Percentiles rank a stretch among this genome's conserved stretches.
These are phyloP conservation scores for Philopotamus ludificatus DNA, from an alignment of 1,140 invertebrate genomes.

Conservation along the genomic window DNA sequence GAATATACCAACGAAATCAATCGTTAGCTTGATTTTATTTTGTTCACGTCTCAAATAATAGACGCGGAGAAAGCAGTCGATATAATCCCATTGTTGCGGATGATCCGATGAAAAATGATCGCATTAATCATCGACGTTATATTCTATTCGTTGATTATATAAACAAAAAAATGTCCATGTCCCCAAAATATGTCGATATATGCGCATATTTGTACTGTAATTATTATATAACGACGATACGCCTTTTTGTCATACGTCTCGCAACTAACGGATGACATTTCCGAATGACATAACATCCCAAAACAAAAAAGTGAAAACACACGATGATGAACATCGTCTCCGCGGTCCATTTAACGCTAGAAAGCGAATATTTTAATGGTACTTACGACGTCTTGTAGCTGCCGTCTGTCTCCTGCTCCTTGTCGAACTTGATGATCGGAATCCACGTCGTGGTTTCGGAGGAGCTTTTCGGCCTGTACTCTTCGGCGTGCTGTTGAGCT, in stretches of 20 bases:
- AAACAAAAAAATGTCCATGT: no score
- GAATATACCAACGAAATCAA: no score
- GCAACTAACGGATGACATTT: constrained; percentile 7
- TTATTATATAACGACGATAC: neutral
- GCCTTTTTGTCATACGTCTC: neutral
- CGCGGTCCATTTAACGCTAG: neutral
- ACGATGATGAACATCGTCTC: neutral
- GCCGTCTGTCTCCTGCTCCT: constrained; percentile 75
- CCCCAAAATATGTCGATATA: no score
- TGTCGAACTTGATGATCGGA: constrained; percentile 76
- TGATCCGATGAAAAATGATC: no score
- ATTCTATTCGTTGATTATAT: no score
- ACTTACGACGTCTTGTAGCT: constrained; percentile 76
- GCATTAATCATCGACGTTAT: no score
- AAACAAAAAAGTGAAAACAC: constrained; percentile 11
- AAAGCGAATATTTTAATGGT: constrained; percentile 1
- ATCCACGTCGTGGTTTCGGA: constrained; percentile 67
- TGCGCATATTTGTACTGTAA: no score
- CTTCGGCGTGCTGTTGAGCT: constrained; percentile 43
- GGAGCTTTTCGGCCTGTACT: constrained; percentile 43
- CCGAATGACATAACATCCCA: constrained; percentile 7
- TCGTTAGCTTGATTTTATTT: no score
- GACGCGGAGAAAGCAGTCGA: no score
- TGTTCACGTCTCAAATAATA: no score
- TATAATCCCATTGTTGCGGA: no score